Conservation (phyloP, 2,113 vertebrate species). For the Scartelaos histophorus region DNA sequence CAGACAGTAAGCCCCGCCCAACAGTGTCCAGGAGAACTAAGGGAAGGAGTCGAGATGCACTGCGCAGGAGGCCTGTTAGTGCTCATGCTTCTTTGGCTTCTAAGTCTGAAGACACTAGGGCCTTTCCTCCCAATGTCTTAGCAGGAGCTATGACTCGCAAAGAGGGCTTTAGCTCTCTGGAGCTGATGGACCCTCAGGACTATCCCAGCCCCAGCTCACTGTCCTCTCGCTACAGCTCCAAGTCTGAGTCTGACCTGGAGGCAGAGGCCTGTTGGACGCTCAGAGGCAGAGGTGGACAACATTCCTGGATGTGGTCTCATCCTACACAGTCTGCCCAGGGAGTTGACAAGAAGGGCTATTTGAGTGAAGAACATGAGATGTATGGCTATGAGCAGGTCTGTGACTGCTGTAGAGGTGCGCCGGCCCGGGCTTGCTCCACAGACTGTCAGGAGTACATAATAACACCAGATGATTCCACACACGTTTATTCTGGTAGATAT, state of each 20-base stretch:
- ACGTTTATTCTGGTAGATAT: slow-evolving; percentile 48
- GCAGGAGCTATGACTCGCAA: slow-evolving; percentile 53
- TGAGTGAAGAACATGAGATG: slow-evolving; percentile 30
- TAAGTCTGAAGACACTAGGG: slow-evolving; percentile 36
- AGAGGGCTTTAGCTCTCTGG: slow-evolving; percentile 44
- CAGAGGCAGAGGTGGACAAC: slow-evolving; percentile 11
- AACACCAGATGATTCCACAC: slow-evolving; percentile 28
- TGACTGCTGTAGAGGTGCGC: not conserved
- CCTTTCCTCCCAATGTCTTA: slow-evolving; percentile 59
- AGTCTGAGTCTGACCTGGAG: slow-evolving; percentile 71
- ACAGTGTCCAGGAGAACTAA: slow-evolving; percentile 47
- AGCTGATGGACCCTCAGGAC: not conserved
- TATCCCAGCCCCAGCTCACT: not conserved
- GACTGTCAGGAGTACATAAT: not conserved
- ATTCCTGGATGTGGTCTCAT: slow-evolving; percentile 38
- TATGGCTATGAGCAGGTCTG: not conserved
- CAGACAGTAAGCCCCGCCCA: slow-evolving; percentile 55
- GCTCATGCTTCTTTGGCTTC: slow-evolving; percentile 63
- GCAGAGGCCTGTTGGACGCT: slow-evolving; percentile 30
- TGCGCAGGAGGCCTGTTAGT: slow-evolving; percentile 57
- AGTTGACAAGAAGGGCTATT: slow-evolving; percentile 53
- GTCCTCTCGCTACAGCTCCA: slow-evolving; percentile 56
- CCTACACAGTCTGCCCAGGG: slow-evolving; percentile 15
- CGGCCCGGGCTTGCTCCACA: not conserved
- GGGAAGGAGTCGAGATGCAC: slow-evolving; percentile 45